A percentile compares a stretch with the other conserved stretches of the same genome.
phyloP scores from a whole-genome alignment of 2,797 vertebrate species.

The Aldrovandia affinis region DNA sequence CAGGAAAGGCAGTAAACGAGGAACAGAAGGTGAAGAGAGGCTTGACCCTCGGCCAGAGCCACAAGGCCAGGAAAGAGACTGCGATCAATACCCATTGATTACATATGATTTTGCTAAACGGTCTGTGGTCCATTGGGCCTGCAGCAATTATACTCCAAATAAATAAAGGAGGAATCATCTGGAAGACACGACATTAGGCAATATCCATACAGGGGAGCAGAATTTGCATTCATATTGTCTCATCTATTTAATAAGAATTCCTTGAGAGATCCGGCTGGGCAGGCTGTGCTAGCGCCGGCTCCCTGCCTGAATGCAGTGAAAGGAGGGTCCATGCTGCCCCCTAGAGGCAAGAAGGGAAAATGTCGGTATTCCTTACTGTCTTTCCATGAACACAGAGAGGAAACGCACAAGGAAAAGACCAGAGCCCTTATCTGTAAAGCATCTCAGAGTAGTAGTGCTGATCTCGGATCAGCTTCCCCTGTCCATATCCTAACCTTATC shows the following conservation, averaged over 20 bases:
- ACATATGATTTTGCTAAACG: slow-evolving; percentile 20
- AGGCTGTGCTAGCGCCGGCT: not conserved
- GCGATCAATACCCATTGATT: slow-evolving; percentile 26
- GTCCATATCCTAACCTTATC: not conserved
- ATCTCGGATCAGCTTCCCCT: not conserved
- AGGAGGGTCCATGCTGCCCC: not conserved
- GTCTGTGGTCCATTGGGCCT: not conserved
- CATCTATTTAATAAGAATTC: not conserved
- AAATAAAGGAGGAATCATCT: slow-evolving; percentile 1
- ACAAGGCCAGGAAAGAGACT: not conserved
- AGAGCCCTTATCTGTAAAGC: not conserved
- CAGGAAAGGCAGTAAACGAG: not conserved
- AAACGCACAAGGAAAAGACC: not conserved
- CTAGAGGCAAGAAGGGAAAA: not conserved
- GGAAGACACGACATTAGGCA: not conserved
- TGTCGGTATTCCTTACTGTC: not conserved
- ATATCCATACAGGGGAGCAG: not conserved
- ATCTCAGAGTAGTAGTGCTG: not conserved
- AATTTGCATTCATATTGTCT: not conserved
- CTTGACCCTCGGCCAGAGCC: not conserved
- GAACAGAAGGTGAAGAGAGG: not conserved
- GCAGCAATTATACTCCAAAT: not conserved
- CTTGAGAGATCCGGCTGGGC: not conserved
- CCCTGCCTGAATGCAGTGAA: not conserved
- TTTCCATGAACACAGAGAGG: not conserved